phyloP scores from a whole-genome alignment of 2,888 invertebrate genomes.

The Elmis aenea region DNA sequence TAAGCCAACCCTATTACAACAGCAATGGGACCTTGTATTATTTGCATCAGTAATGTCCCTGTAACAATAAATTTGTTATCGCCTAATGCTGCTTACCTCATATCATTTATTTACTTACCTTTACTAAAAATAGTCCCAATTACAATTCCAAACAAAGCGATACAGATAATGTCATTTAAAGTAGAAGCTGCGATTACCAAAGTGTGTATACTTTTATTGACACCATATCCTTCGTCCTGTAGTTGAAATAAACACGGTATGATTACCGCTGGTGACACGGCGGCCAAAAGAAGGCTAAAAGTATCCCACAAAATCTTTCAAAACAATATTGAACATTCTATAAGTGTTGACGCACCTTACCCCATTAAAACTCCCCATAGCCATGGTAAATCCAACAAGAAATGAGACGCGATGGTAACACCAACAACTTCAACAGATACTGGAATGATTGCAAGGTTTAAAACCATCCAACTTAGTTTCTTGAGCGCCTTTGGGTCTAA shows the following conservation, averaged over 20 bases:
- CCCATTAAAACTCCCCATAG: conserved; percentile 54
- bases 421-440: conserved; percentile 55
- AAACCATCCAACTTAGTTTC: conserved; percentile 51
- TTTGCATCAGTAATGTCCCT: conserved; percentile 48
- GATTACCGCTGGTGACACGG: conserved; percentile 70
- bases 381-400: conserved; percentile 57
- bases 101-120: conserved; percentile 45
- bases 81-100: too few relatives aligned
- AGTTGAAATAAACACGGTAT: conserved; percentile 63
- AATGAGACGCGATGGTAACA: conserved; percentile 50
- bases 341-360: conserved; percentile 36
- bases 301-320: conserved; percentile 26
- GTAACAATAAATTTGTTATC: conserved; percentile 20
- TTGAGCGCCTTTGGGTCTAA: conserved; percentile 56
- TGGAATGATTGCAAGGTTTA: conserved; percentile 56
- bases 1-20: conserved; percentile 56
- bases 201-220: conserved; percentile 69
- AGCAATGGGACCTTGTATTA: conserved; percentile 57
- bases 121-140: conserved; percentile 60
- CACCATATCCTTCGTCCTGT: conserved; percentile 59
- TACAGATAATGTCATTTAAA: conserved; percentile 71
- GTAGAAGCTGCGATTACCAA: conserved; percentile 66
- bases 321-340: conserved; percentile 26
- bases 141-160: conserved; percentile 66
- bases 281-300: conserved; percentile 56